Base-by-base conservation (phyloP, 1,140 invertebrate species). In the Orius insidiosus region DNA sequence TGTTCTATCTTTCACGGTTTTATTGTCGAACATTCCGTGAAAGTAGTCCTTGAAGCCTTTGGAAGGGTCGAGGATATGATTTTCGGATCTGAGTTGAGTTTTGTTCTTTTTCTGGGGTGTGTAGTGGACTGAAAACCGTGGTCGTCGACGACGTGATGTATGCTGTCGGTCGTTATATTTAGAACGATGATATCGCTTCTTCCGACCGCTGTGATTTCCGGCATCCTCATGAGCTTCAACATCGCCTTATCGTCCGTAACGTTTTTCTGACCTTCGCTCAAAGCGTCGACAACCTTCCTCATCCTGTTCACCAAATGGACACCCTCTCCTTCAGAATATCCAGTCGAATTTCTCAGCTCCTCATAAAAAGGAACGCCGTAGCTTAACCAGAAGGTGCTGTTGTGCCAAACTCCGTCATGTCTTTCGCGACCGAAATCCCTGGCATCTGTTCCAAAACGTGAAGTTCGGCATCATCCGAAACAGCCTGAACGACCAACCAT, bases 371-470 rank as follows among this genome's bases (percentile, higher is more conserved):
- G 81, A 50, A 78, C 64, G 53, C 90, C 90, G 56, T 83, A 84
- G 41, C 75, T 80, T 41, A 80, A 70, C 74, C 85, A 81, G 53
- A 81, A 88, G 0, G 71, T 68, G 45, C 74, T 70, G 19, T 72
- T 63, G 2, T 68, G 57, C 15, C 94, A 69, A 69, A 59, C 38
- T 74, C 60, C 0, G 85, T 82, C 19, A 80, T 63, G 63, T 94
- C 86, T 18, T 67, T 66, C 3, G 67, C 65, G 30, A 70, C 66
- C 9, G 74, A 68, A 3, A 71, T 63, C 14, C 74, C 78, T 31
- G 85, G 83, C 16, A 88, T 65, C 60, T 95, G 89, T 61, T 95
- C 89, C 2, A 85, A 61, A 30, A 93, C 67, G 69, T 75, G 80
- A 0, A 93, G 59, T 19, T 54, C 50, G 53, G 55, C 15, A 43